A percentile compares a stretch with the other conserved stretches of the same genome.
phyloP scores from a whole-genome alignment of 2,113 vertebrate genomes.

The Gymnarchus niloticus region DNA sequence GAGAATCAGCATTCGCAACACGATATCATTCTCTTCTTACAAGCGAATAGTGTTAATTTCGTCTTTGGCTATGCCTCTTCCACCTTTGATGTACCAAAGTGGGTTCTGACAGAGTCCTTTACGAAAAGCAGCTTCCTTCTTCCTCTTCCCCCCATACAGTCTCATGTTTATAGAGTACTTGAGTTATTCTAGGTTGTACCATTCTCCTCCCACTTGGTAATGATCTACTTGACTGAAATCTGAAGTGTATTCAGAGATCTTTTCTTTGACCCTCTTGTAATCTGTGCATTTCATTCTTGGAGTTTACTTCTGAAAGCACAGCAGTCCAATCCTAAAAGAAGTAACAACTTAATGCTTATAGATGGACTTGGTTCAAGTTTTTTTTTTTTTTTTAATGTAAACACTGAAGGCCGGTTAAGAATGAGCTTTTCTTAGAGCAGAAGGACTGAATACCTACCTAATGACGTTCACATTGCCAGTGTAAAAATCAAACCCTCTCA shows the following conservation, averaged over 20 bases:
- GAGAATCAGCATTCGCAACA: background rate
- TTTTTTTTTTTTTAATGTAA: too few species aligned
- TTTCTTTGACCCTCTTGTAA: background rate
- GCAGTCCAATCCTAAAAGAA: background rate
- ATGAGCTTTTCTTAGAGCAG: background rate
- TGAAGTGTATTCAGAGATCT: background rate
- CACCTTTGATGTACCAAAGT: background rate
- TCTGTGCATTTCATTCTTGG: background rate
- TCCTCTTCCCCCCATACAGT: background rate
- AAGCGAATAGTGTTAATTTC: background rate
- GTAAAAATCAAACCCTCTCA: background rate
- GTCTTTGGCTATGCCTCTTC: background rate
- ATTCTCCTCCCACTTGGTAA: background rate
- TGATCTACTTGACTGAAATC: background rate
- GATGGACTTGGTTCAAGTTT: background rate
- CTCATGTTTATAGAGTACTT: background rate
- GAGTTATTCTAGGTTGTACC: background rate
- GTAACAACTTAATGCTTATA: background rate
- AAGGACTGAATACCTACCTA: slow-evolving; percentile 2
- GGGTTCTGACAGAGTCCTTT: background rate
- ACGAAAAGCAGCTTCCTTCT: background rate
- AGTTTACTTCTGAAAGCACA: background rate
- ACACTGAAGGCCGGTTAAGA: background rate
- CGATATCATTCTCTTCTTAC: background rate
- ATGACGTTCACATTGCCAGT: background rate